Evolutionary conservation across 2,888 invertebrate genomes (phyloP).

Genomic region (Nemotelus nigrinus): DNA sequence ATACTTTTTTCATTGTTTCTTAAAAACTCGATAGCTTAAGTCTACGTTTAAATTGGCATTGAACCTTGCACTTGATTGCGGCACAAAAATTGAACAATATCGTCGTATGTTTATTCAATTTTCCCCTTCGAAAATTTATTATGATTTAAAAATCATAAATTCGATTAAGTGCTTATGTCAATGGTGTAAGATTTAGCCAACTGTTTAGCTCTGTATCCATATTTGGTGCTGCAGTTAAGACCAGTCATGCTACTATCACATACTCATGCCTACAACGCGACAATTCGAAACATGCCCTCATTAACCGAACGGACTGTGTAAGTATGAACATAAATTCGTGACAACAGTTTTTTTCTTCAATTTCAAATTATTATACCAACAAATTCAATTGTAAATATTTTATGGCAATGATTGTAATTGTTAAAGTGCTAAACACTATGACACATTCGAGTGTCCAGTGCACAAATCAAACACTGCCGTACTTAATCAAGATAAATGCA

Average conservation of each 20-base stretch:
- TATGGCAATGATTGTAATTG: conserved; percentile 18
- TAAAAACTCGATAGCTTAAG: too few relatives aligned
- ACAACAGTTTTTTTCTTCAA: background rate
- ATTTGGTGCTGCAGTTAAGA: background rate
- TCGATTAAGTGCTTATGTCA: too few relatives aligned
- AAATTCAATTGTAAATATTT: background rate
- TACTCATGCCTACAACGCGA: background rate
- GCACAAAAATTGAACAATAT: too few relatives aligned
- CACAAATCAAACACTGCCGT: background rate
- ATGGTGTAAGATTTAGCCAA: too few relatives aligned
- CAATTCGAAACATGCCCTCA: background rate
- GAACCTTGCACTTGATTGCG: too few relatives aligned
- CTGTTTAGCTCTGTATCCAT: background rate
- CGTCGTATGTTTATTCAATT: too few relatives aligned
- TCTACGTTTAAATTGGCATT: too few relatives aligned
- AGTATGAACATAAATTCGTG: conserved; percentile 14
- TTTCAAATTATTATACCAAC: conserved; percentile 4
- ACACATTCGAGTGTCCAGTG: background rate
- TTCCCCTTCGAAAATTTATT: too few relatives aligned
- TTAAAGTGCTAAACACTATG: conserved; percentile 17
- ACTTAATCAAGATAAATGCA: too few relatives aligned
- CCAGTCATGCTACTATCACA: background rate
- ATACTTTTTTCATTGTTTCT: too few relatives aligned
- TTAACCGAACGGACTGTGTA: background rate
- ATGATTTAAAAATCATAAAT: too few relatives aligned